These are phyloP conservation scores for Hirundo rustica DNA, from an alignment of 2,797 vertebrate genomes.

Conservation along the genomic window DNA sequence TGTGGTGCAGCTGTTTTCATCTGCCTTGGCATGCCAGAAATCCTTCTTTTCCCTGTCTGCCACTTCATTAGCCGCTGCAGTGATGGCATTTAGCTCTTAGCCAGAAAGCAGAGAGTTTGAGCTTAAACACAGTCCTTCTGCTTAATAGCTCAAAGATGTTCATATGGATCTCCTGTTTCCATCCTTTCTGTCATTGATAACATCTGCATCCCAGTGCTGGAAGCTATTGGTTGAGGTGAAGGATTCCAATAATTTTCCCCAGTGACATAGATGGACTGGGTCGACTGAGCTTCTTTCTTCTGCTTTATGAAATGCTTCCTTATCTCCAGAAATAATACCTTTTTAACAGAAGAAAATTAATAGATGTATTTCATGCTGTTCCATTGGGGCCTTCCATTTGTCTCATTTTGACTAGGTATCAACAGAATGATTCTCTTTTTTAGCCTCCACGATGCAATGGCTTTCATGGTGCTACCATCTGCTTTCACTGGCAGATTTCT, in stretches of 20 bases:
- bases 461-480: not conserved
- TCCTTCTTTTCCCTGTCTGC: not conserved
- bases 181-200: conserved; percentile 2
- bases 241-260: not conserved
- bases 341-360: conserved; percentile 7
- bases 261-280: not conserved
- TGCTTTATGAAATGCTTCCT: conserved; percentile 35
- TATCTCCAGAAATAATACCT: conserved; percentile 24
- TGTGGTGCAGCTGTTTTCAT: not conserved
- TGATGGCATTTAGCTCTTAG: not conserved
- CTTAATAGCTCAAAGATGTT: conserved; percentile 37
- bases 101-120: not conserved
- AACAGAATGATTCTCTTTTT: not conserved
- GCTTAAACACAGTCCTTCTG: not conserved
- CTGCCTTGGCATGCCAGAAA: not conserved
- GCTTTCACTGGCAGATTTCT: not conserved
- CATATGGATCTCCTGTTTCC: not conserved
- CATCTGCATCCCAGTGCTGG: conserved; percentile 20
- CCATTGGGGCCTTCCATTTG: not conserved
- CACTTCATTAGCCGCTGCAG: not conserved
- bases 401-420: not conserved
- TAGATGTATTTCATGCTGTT: not conserved
- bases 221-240: not conserved
- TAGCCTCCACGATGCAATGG: not conserved
- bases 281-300: not conserved